phyloP scores from a whole-genome alignment of 2,797 vertebrate genomes.

The Alosa sapidissima region DNA sequence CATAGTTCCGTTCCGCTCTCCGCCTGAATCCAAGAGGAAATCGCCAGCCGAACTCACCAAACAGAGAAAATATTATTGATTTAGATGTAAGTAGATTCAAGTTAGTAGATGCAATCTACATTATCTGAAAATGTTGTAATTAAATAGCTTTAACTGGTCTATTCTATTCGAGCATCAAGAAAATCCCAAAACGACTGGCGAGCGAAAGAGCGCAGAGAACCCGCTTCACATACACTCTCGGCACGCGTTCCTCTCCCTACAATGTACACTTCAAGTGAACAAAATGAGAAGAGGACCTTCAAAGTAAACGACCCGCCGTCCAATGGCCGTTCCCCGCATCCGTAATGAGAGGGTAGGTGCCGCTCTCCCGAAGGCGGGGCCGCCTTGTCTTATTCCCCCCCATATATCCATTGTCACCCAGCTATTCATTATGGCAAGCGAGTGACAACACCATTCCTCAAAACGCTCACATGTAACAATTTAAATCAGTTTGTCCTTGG shows the following conservation, averaged over 20 bases:
- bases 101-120: not conserved
- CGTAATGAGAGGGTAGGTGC: constrained; percentile 66
- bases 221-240: constrained; percentile 22
- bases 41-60: constrained; percentile 11
- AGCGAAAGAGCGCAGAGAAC: not conserved
- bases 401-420: constrained; percentile 38
- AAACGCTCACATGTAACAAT: constrained; percentile 39
- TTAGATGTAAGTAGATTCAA: not conserved
- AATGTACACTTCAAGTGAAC: constrained; percentile 72
- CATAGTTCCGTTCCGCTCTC: constrained; percentile 43
- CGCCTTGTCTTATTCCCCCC: constrained; percentile 24
- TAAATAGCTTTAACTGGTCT: not conserved
- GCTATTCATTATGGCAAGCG: constrained; percentile 52
- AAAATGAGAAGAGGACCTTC: constrained; percentile 71
- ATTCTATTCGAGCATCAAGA: not conserved
- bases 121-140: not conserved
- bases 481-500: constrained; percentile 31
- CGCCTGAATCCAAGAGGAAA: not conserved
- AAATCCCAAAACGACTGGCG: not conserved
- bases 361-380: constrained; percentile 57
- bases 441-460: constrained; percentile 44
- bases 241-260: constrained; percentile 28
- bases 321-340: constrained; percentile 71
- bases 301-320: constrained; percentile 70
- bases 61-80: not conserved